These are phyloP conservation scores for Agriopis aurantiaria DNA, from an alignment of 2,888 invertebrate species.

Conservation along the genomic window DNA sequence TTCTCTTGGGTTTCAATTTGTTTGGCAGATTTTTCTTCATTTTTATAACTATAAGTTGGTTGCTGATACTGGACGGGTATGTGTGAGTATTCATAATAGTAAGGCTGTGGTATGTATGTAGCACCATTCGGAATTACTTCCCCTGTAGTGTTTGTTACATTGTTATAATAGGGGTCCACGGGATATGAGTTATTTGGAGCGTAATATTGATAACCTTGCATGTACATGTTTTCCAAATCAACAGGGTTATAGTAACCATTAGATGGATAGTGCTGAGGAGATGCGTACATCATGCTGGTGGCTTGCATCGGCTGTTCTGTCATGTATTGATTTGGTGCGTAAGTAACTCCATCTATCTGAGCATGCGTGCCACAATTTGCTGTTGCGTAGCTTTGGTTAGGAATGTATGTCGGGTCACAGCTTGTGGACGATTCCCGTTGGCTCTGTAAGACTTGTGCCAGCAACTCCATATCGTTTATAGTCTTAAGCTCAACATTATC, in stretches of 20 bases:
- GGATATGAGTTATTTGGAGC: slow-evolving; percentile 66
- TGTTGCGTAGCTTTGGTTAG: slow-evolving; percentile 62
- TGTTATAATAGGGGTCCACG: slow-evolving; percentile 64
- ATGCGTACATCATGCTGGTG: slow-evolving; percentile 67
- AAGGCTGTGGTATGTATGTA: slow-evolving; percentile 72
- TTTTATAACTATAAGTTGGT: slow-evolving; percentile 47
- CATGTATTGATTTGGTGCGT: slow-evolving; percentile 74
- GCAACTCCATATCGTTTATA: slow-evolving; percentile 96
- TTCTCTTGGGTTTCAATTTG: slow-evolving; percentile 47
- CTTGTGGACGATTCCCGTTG: slow-evolving; percentile 70
- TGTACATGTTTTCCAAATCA: slow-evolving; percentile 70
- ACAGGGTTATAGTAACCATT: slow-evolving; percentile 74
- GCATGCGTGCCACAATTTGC: slow-evolving; percentile 73
- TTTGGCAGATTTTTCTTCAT: not conserved
- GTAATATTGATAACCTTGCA: slow-evolving; percentile 78
- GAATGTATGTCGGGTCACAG: slow-evolving; percentile 59
- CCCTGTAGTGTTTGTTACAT: slow-evolving; percentile 59
- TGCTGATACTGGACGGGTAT: slow-evolving; percentile 62
- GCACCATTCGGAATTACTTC: slow-evolving; percentile 61
- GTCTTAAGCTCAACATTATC: slow-evolving; percentile 97
- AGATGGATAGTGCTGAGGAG: slow-evolving; percentile 71
- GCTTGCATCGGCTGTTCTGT: slow-evolving; percentile 69
- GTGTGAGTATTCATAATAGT: slow-evolving; percentile 73
- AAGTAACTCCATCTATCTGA: slow-evolving; percentile 70
- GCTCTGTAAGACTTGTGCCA: slow-evolving; percentile 91